Base-by-base conservation (phyloP, 2,797 vertebrate species). In the Anomalospiza imberbis region DNA sequence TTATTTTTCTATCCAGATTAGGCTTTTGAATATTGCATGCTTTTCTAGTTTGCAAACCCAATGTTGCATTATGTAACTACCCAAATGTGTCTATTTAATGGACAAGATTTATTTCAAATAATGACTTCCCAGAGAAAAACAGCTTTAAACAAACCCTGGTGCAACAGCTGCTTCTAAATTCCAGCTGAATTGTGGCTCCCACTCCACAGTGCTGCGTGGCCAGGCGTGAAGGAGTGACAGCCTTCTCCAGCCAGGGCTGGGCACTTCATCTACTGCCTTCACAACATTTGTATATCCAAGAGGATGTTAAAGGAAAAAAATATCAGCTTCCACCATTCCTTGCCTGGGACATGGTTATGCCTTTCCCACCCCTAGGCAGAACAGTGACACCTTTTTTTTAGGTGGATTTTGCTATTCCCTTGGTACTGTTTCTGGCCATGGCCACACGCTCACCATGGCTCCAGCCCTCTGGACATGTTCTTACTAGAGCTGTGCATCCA, bases 1-100 rank as follows among this genome's bases (percentile, higher is more conserved):
- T 86, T 66, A 40, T 86, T 88, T 93, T 84, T 91, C 31, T 36
- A 34, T 92, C 61, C 70, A 76, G 58, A 91, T 96, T 91, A 88
- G 13, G 60, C 34, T 91, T 94, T 83, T 83, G 55, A 83, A 77
- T 73, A 91, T 44, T 2, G 8, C 44, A 13, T 28, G 57, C 13
- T 76, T 88, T 93, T 74, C 38, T 63, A 48, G 25, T 74, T 84
- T 79, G 70, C 14, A 78, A 74, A 81, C 21, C 24, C 45, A 67
- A 13, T 44, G 50, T 11, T 76, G 25, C 45, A 65, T 91, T 79
- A 79, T 1, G 2, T 57, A 94, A 85, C 75, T 87, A 48, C 60
- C 88, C 57, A 90, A 88, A 71, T 7, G 0, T 63, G 29, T 54
- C 79, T 63, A 32, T 90, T 92, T 88, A 95, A 91, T 79, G 66